Conservation (phyloP, 1,140 invertebrate genomes). For the Alviniconcha marisindica region DNA sequence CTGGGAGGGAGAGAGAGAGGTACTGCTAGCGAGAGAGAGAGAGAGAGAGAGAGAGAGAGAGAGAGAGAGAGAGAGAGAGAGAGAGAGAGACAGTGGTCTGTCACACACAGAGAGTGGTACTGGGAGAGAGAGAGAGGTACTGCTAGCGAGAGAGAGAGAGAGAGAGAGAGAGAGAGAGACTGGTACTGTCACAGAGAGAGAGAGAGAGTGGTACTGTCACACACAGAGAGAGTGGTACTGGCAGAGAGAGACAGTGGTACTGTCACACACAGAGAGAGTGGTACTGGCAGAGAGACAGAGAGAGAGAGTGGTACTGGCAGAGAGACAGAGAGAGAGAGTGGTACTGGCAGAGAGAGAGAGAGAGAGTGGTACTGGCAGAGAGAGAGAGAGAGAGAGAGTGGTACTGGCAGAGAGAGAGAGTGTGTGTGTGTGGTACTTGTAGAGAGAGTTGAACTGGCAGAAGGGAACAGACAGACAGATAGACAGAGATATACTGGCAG, state of each 20-base stretch:
- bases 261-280: not conserved
- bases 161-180: slow-evolving; percentile 7
- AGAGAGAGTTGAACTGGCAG: too few species aligned
- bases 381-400: too few species aligned
- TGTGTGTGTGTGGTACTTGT: too few species aligned
- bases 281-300: not conserved
- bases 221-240: not conserved
- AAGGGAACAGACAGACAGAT: too few species aligned
- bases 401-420: too few species aligned
- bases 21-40: not conserved
- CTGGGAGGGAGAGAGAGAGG: not conserved
- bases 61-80: not conserved
- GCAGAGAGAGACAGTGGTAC: too few species aligned
- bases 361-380: too few species aligned
- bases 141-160: not conserved
- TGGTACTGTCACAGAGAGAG: not conserved
- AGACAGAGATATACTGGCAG: too few species aligned
- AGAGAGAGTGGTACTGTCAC: too few species aligned
- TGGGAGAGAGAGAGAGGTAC: not conserved
- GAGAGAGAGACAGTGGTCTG: not conserved
- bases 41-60: slow-evolving; percentile 14
- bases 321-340: too few species aligned
- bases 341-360: too few species aligned
- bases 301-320: not conserved
- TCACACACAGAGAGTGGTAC: not conserved